These are phyloP conservation scores for Chionis minor DNA, from an alignment of 2,113 vertebrate genomes.

Conservation along the genomic window DNA sequence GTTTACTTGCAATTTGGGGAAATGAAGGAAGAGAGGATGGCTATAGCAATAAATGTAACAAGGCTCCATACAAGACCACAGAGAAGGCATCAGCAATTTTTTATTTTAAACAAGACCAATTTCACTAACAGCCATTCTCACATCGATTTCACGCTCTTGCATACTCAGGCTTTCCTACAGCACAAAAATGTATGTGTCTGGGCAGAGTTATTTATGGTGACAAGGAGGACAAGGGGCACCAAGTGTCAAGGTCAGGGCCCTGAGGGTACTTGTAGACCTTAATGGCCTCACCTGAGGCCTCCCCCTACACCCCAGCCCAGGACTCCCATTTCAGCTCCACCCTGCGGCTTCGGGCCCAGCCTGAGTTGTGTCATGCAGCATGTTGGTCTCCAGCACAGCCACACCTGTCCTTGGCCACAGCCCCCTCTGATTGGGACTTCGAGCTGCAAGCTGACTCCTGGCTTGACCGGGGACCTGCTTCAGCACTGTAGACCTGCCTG, in stretches of 20 bases:
- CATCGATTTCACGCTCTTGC: not conserved
- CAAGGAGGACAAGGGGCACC: not conserved
- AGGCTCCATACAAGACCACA: not conserved
- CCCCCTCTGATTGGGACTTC: not conserved
- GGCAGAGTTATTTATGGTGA: not conserved
- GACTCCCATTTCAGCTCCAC: not conserved
- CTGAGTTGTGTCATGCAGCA: not conserved
- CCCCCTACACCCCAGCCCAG: not conserved
- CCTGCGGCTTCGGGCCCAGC: not conserved
- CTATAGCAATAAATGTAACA: not conserved
- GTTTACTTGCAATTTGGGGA: not conserved
- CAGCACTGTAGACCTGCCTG: not conserved
- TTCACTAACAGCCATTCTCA: not conserved
- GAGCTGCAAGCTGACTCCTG: not conserved
- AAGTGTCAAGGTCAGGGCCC: not conserved
- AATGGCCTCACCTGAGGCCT: not conserved
- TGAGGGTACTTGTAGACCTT: not conserved
- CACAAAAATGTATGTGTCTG: not conserved
- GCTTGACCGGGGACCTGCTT: not conserved
- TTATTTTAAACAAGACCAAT: not conserved
- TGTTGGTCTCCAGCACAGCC: not conserved
- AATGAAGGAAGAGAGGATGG: not conserved
- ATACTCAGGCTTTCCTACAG: not conserved
- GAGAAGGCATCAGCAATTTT: not conserved
- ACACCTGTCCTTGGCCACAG: not conserved